phyloP scores from a whole-genome alignment of 23 tunicate genomes.

The Styela plicata region DNA sequence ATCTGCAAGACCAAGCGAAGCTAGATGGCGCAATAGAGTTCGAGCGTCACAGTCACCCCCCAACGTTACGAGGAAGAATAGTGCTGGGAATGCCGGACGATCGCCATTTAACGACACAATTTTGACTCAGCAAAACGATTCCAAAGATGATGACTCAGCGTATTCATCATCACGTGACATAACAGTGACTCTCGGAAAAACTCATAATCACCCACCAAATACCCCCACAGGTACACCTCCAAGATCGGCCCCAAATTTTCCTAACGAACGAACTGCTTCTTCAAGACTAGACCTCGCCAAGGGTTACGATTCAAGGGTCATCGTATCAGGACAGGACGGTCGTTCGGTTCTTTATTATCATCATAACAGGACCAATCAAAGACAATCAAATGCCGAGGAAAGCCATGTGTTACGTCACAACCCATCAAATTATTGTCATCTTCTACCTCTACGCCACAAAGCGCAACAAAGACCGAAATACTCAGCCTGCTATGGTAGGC shows the following conservation, averaged over 20 bases:
- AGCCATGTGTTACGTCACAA: constrained; percentile 9
- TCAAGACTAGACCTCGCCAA: background rate
- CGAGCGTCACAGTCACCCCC: constrained; percentile 3
- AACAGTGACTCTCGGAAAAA: background rate
- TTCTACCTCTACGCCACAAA: constrained; percentile 1
- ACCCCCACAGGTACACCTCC: constrained; percentile 1
- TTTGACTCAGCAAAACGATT: background rate
- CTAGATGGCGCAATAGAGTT: constrained; percentile 21
- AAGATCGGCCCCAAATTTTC: constrained; percentile 26
- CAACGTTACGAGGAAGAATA: background rate
- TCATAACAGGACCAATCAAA: background rate
- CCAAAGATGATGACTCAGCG: constrained; percentile 29
- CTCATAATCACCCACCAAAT: background rate
- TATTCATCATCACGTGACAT: constrained; percentile 36
- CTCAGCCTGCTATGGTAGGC: constrained; percentile 25
- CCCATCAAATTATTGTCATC: background rate
- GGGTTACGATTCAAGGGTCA: background rate
- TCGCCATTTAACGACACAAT: constrained; percentile 19
- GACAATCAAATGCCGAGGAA: background rate
- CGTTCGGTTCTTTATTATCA: constrained; percentile 28
- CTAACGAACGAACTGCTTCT: background rate
- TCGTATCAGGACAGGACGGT: constrained; percentile 18
- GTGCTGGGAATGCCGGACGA: constrained; percentile 12
- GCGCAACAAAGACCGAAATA: background rate
- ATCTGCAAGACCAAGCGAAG: constrained; percentile 28